phyloP scores from a whole-genome alignment of 2,113 vertebrate species.

The Hippopotamus amphibius region DNA sequence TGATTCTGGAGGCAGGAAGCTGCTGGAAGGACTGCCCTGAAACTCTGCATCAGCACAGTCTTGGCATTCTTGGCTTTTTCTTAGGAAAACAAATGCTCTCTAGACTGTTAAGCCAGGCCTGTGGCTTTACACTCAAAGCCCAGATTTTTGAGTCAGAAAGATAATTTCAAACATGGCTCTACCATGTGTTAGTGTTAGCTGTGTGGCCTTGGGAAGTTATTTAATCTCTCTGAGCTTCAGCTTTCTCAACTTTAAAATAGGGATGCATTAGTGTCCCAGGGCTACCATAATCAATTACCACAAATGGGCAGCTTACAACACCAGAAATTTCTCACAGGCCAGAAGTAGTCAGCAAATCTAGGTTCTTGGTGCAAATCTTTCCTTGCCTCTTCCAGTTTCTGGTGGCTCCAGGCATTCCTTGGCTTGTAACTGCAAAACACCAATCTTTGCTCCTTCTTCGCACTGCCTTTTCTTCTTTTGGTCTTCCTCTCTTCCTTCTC shows the following conservation, averaged over 20 bases:
- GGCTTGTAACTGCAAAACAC: rapidly evolving
- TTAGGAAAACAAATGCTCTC: not conserved
- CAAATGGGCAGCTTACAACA: not conserved
- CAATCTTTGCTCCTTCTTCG: not conserved
- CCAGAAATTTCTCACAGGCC: not conserved
- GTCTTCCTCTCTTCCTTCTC: not conserved
- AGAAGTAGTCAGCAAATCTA: not conserved
- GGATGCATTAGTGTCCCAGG: not conserved
- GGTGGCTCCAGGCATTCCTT: not conserved
- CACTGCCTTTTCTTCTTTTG: not conserved
- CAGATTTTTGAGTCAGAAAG: not conserved
- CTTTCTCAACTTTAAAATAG: conserved; percentile 10
- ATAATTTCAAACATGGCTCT: not conserved
- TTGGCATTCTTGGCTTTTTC: not conserved
- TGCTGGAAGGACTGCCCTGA: not conserved
- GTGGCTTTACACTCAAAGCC: not conserved
- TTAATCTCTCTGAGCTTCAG: not conserved
- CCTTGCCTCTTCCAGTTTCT: not conserved
- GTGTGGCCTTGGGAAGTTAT: not conserved
- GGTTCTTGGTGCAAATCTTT: too few species aligned
- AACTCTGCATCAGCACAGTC: not conserved
- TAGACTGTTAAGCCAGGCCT: not conserved
- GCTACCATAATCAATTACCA: not conserved
- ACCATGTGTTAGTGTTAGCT: not conserved
- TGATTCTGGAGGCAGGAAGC: conserved; percentile 48